Conservation (phyloP, 2,797 vertebrate species). For the Pristis pectinata region DNA sequence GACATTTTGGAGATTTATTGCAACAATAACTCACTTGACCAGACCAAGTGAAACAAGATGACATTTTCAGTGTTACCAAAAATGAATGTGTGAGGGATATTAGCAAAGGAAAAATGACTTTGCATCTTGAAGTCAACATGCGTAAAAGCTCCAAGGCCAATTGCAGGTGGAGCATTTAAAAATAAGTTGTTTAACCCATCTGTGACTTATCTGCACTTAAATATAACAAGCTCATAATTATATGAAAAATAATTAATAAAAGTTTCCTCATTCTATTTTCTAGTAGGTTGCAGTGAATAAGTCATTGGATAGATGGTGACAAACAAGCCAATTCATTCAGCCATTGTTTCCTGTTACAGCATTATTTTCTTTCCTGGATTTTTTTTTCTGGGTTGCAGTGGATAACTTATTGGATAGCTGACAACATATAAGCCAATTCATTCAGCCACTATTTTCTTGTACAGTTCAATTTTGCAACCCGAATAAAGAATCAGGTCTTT, state of each 20-base stretch:
- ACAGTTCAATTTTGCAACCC: neutral
- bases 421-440: neutral
- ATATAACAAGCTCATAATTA: neutral
- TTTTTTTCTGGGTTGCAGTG: too few species aligned
- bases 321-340: neutral
- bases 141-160: neutral
- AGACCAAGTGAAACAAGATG: slow-evolving; percentile 13
- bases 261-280: neutral
- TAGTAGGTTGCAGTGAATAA: neutral
- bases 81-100: slow-evolving; percentile 25
- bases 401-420: neutral
- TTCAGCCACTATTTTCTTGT: neutral
- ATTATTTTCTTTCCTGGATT: too few species aligned
- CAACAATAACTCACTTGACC: slow-evolving; percentile 26
- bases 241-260: neutral
- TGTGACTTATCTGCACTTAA: neutral
- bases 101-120: neutral
- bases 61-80: slow-evolving; percentile 22
- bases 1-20: slow-evolving; percentile 16
- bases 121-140: neutral
- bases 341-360: neutral
- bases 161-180: neutral
- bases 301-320: neutral
- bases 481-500: neutral
- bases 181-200: neutral